Evolutionary conservation across 2,888 invertebrate genomes (phyloP), one percentile per base, ranked within the genome.

Genomic region (Limnephilus marmoratus): DNA sequence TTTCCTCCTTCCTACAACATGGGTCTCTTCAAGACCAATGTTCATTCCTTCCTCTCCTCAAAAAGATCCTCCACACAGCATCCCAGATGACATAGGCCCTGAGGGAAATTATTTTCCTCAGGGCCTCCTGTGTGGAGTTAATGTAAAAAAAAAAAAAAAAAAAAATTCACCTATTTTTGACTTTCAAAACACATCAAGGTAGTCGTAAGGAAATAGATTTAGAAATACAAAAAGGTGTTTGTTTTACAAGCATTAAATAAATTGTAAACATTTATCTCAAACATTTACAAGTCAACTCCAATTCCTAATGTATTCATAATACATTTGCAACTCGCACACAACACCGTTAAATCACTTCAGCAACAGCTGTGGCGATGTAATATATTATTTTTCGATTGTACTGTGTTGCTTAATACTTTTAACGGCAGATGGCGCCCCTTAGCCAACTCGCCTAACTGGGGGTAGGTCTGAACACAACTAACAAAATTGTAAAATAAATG

Each of bases 381-480:
- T 83, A 83, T 83, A 83, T 37, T 83, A 83, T 83, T 83, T 83
- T 83, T 83, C 83, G 83, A 83, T 83, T 83, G 37, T 37, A 68
- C 83, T 83, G 37, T 83, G 68, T 83, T 83, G 83, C 83, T 83
- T 83, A 37, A 83, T 83, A 83, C 83, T 83, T 83, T 83, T 83
- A 83, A 83, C 83, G 24, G 12, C 83, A 83, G 83, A 83, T 83
- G 83, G 83, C 83, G 83, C 83, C 83, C 24, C 83, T 34, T 15
- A 41, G 82, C 37, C 37, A 24, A 83, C 34, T 41, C 83, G 34
- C 37, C 37, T 41, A 68, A 9, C 83, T 13, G 24, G 83, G 83
- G 68, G 68, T 68, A 24, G 24, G n/a, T 9, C 24, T 24, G 68
- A 68, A 68, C 68, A 68, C 68, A 68, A 68, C 68, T 24, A 68